These are phyloP conservation scores for Calliopum simillimum DNA, from an alignment of 2,888 invertebrate species.

Conservation along the genomic window DNA sequence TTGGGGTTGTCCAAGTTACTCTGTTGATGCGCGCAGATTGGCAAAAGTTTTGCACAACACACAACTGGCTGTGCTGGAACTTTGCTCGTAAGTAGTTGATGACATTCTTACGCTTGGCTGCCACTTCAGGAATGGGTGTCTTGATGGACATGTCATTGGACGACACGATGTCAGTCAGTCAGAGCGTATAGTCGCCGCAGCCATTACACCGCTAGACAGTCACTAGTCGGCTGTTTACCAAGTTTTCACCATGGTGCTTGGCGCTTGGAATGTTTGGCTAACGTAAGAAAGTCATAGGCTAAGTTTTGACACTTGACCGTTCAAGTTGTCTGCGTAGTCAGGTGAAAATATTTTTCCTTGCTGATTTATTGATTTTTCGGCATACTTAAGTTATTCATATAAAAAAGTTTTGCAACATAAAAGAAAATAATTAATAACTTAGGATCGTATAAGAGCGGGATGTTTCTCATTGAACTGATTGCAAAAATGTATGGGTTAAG, in stretches of 20 bases:
- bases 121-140: neutral
- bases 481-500: too few relatives aligned
- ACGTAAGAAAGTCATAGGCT: neutral
- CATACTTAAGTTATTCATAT: too few relatives aligned
- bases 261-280: neutral
- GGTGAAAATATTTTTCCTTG: neutral
- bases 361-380: too few relatives aligned
- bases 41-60: slow-evolving; percentile 13
- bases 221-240: too few relatives aligned
- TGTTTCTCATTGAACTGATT: too few relatives aligned
- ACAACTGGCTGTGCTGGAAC: slow-evolving; percentile 1
- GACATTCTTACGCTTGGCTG: slow-evolving; percentile 45
- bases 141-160: slow-evolving; percentile 7
- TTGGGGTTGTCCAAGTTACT: neutral
- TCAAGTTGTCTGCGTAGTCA: slow-evolving; percentile 4
- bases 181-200: too few relatives aligned
- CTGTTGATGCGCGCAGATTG: slow-evolving; percentile 11
- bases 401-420: too few relatives aligned
- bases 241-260: too few relatives aligned
- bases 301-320: slow-evolving; percentile 16
- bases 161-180: neutral
- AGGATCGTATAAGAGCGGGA: too few relatives aligned
- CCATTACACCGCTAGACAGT: too few relatives aligned
- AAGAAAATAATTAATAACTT: too few relatives aligned
- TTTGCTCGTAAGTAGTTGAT: slow-evolving; percentile 39